Base-by-base conservation (phyloP, 2,888 invertebrate species). In the Drosophila borborema region DNA sequence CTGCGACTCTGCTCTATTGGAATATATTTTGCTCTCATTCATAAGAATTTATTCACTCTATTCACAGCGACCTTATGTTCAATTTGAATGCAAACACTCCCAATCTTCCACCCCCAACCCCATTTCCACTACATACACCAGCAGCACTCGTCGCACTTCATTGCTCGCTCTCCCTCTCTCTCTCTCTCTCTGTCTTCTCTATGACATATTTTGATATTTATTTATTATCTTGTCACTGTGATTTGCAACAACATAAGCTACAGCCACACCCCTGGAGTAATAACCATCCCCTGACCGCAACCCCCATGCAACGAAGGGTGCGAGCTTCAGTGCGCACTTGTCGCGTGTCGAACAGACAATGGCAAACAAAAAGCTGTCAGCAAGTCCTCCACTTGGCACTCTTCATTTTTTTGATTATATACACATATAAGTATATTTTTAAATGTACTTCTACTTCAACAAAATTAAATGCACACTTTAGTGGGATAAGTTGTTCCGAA, bases 131-230 rank as follows among this genome's bases (percentile, higher is more conserved):
- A 4, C 28, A 28, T 56, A 36, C 23, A 16, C 12, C 41, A 48
- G 10, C 20, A 34, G n/a, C 64, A 41, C n/a, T 51, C 51, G 51
- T 51, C 18, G 34, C 34, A 49, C 10, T 49, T 18, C 49, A 31
- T 49, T 18, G 49, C 20, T 72, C 75, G 74, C 86, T 81, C 83
- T 86, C 85, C 5, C 28, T 28, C 28, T 5, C 28, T 28, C 28
- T 28, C 28, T 28, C 28, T 28, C 28, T 28, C 7, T 28, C 28
- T 28, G 28, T 28, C 28, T 28, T 84, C 82, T 82, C 89, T 91
- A 89, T 91, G 91, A 91, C 91, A 91, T 86, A 91, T 91, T 91
- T 91, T 91, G 86, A 91, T 91, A 90, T 91, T 89, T 89, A 92
- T 91, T 92, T 91, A 91, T 92, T 91, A 91, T 91, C 90, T 86